Base-by-base conservation (phyloP, 2,113 vertebrate species). In the Peromyscus californicus region DNA sequence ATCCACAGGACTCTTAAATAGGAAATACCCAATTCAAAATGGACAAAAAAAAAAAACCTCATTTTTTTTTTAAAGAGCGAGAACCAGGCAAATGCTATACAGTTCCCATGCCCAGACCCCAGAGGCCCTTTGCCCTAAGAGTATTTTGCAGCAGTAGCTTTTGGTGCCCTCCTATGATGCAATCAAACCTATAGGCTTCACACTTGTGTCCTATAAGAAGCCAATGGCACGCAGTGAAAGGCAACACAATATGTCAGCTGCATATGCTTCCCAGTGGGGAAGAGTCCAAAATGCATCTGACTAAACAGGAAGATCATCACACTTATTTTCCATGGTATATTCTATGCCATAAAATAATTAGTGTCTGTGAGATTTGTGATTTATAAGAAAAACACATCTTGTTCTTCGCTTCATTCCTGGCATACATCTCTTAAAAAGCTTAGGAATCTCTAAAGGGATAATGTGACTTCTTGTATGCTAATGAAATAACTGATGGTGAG, bases 201-300 rank as follows among this genome's bases (percentile, higher is more conserved):
- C 82, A 65, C 92, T 78, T 79, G 88, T 70, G 51, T 26, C 89
- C 76, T 78, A 70, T 39, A 94, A 92, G 74, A 90, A 97, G 70
- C 36, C 78, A 88, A 59, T 45, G 48, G 75, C 48, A 84, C 36
- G 22, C 12, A 72, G 48, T 39, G 89, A 93, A 96, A 76, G 59
- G 76, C 63, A 96, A 85, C 92, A 95, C 90, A 97, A 89, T 94
- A 90, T 82, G 93, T 91, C 93, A 83, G 39, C 84, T 78, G 26
- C 95, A 89, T 89, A 95, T 96, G 90, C 79, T 95, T 78, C 67
- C 36, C 82, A 42, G n/a, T 78, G 65, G 67, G n/a, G 36, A 74
- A 63, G 80, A 74, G 74, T 61, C 16, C 72, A 94, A 85, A 96
- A n/a, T 51, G 76, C 82, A 33, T 80, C 82, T 83, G 42, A 89